phyloP scores from a whole-genome alignment of 2,797 vertebrate genomes.

The Rhadinocentrus ornatus region DNA sequence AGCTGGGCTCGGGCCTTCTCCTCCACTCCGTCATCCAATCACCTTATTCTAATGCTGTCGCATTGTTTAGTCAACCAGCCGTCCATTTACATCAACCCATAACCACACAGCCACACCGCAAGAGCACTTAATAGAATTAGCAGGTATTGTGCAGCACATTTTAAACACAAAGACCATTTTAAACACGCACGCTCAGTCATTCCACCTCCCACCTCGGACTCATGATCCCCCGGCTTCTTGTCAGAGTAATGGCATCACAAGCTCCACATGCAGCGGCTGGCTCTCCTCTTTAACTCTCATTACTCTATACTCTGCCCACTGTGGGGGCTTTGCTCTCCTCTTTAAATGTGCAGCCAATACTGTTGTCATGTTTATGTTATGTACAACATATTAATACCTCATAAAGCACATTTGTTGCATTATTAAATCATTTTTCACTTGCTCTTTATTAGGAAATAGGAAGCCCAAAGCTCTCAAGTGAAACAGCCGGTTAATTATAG shows the following conservation, averaged over 20 bases:
- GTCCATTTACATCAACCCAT: slow-evolving; percentile 84
- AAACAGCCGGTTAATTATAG: slow-evolving; percentile 64
- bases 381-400: slow-evolving; percentile 58
- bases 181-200: slow-evolving; percentile 59
- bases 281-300: slow-evolving; percentile 50
- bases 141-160: slow-evolving; percentile 84
- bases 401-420: slow-evolving; percentile 66
- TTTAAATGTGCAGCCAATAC: slow-evolving; percentile 60
- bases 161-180: slow-evolving; percentile 78
- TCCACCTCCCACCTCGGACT: slow-evolving; percentile 40
- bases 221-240: slow-evolving; percentile 52
- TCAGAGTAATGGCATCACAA: slow-evolving; percentile 66
- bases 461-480: slow-evolving; percentile 48
- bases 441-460: slow-evolving; percentile 63
- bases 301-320: slow-evolving; percentile 42
- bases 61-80: slow-evolving; percentile 83
- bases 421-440: slow-evolving; percentile 65
- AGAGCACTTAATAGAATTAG: slow-evolving; percentile 86
- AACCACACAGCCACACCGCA: slow-evolving; percentile 69
- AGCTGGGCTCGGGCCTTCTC: slow-evolving; percentile 65
- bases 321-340: slow-evolving; percentile 52
- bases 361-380: slow-evolving; percentile 69
- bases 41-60: slow-evolving; percentile 84
- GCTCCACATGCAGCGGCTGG: slow-evolving; percentile 34
- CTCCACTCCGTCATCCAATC: slow-evolving; percentile 82